These are phyloP conservation scores for Tupaia tana DNA, from an alignment of 2,113 vertebrate genomes.

Conservation along the genomic window DNA sequence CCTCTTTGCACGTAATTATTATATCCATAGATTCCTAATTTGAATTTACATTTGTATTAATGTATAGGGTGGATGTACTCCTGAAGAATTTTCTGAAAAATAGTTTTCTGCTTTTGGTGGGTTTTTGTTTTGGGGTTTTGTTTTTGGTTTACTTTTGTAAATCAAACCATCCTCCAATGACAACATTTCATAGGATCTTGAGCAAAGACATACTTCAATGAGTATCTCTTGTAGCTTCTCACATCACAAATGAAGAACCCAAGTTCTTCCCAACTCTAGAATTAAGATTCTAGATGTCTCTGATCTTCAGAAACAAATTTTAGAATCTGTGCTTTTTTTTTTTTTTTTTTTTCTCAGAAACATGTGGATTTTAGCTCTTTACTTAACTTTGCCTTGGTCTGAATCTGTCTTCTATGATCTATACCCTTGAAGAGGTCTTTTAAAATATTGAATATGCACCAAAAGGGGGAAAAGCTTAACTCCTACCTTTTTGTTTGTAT, in stretches of 20 bases:
- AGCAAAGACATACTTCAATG: background rate
- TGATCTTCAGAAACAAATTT: background rate
- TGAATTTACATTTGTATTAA: background rate
- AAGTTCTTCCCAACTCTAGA: background rate
- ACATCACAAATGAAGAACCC: background rate
- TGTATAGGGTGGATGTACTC: background rate
- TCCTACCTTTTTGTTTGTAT: background rate
- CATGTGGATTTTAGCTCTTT: background rate
- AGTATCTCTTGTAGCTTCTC: background rate
- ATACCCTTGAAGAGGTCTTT: background rate
- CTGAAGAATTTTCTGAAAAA: background rate
- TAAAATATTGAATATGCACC: constrained; percentile 21
- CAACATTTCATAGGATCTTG: background rate
- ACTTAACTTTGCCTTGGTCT: background rate
- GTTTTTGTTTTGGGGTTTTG: background rate
- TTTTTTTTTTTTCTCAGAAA: constrained; percentile 4
- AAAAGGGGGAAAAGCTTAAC: background rate
- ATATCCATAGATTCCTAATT: background rate
- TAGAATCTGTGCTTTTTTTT: background rate
- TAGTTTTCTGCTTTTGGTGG: background rate
- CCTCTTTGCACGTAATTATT: background rate
- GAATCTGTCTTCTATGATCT: background rate
- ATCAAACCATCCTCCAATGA: background rate
- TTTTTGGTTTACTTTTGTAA: background rate
- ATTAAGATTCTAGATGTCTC: background rate